Evolutionary conservation across 2,113 vertebrate species (phyloP).

Genomic region (Orcinus orca): DNA sequence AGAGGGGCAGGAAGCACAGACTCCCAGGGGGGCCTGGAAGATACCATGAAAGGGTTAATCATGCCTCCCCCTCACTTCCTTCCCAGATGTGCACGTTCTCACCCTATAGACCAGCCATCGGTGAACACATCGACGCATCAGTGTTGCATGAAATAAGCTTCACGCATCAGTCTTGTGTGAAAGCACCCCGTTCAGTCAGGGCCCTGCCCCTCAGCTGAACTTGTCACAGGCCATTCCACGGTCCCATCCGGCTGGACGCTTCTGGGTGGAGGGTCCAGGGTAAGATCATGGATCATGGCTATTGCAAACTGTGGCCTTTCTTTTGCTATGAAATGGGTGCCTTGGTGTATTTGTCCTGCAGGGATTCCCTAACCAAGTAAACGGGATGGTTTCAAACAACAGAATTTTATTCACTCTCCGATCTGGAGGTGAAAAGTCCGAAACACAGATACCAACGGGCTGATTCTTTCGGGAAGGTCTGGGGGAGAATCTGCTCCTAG

Average conservation of each 20-base stretch:
- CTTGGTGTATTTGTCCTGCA: background rate
- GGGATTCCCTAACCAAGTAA: background rate
- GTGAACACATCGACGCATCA: too few relatives aligned
- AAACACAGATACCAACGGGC: background rate
- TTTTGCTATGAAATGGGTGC: background rate
- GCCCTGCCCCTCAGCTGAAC: background rate
- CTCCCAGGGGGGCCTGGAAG: background rate
- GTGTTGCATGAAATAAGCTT: too few relatives aligned
- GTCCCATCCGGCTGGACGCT: accelerated
- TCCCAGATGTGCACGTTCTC: background rate
- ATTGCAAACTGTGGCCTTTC: background rate
- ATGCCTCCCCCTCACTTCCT: background rate
- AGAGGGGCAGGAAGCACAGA: background rate
- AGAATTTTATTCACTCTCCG: background rate
- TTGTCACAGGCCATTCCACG: too few relatives aligned
- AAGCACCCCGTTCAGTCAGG: background rate
- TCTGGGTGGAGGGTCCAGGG: background rate
- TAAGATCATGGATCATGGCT: background rate
- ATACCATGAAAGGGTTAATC: accelerated
- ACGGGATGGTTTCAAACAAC: background rate
- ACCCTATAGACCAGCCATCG: background rate
- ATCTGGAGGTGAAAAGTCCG: background rate
- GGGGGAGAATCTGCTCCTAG: background rate
- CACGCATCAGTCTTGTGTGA: background rate
- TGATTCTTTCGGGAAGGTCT: background rate